Evolutionary conservation across 2,888 invertebrate species (phyloP), one percentile per base, ranked within the genome.

Genomic region (Herminia tarsipennalis): DNA sequence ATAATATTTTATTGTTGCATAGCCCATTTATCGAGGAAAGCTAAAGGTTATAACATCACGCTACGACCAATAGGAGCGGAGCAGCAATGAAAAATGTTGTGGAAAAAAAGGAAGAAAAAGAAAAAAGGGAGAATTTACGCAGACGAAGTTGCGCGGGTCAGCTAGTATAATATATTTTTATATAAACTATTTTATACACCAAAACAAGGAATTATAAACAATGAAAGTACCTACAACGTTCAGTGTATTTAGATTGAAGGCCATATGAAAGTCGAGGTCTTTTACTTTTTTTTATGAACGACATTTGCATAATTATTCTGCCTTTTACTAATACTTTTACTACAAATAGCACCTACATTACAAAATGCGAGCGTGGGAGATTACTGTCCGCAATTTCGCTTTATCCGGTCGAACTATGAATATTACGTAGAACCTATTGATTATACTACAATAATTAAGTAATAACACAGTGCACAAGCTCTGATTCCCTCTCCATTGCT

Each of bases 381-480:
- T 47, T 49, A 41, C 38, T 37, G 35, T 44, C 52, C 44, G 49
- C 43, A 53, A 51, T 51, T 43, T 49, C 41, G 41, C 50, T 50
- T 54, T 41, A 55, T 61, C 55, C 66, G 63, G 70, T 65, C 68
- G 56, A 52, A 70, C 56, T 58, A 58, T 60, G 56, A 65, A 58
- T 64, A 72, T 67, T 63, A 63, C 61, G 63, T 24, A 50, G 46
- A 51, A 40, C 65, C 57, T 61, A 71, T 66, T 67, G 66, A 69
- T 75, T 69, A 59, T 62, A 14, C 67, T 62, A 76, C 73, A 70
- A 72, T 70, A 70, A 68, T 70, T 63, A 65, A 76, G 36, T 86
- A 87, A 86, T 86, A 72, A 81, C 64, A 81, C 70, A 75, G 73
- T 66, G 53, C 61, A n/a, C n/a, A 65, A 56, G 59, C 66, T 66